These are phyloP conservation scores for Sphenopsis melanotis DNA, from an alignment of 2,797 vertebrate genomes.

Conservation along the genomic window DNA sequence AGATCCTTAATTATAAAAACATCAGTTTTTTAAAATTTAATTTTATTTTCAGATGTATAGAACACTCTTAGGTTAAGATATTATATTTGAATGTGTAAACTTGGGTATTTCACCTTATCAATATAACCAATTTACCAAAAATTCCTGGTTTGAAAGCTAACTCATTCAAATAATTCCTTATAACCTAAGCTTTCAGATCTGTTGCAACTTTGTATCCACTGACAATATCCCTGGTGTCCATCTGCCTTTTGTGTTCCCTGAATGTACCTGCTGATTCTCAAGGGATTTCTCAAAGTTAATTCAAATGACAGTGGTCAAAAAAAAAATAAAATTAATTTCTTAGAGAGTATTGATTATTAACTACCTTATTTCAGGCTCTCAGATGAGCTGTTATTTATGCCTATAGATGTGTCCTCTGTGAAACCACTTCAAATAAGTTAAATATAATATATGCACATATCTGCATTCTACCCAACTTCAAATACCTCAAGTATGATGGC, in stretches of 20 bases:
- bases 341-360: slow-evolving; percentile 39
- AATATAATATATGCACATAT: slow-evolving; percentile 34
- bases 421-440: slow-evolving; percentile 50
- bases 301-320: not conserved
- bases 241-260: not conserved
- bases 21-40: fast-evolving
- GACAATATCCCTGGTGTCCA: not conserved
- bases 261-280: not conserved
- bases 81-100: not conserved
- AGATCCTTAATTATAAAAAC: not conserved
- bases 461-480: not conserved
- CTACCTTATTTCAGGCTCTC: not conserved
- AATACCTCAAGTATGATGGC: not conserved
- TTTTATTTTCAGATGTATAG: not conserved
- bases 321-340: not conserved
- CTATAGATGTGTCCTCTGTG: slow-evolving; percentile 18
- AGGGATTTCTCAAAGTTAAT: not conserved
- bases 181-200: not conserved
- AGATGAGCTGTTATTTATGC: slow-evolving; percentile 37
- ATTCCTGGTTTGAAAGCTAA: not conserved
- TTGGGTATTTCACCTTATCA: not conserved
- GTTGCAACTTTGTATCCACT: not conserved
- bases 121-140: not conserved
- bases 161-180: not conserved
- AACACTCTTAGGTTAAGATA: not conserved